These are phyloP conservation scores for Caenorhabditis sulstoni DNA, from an alignment of 2,888 invertebrate species.

Conservation along the genomic window DNA sequence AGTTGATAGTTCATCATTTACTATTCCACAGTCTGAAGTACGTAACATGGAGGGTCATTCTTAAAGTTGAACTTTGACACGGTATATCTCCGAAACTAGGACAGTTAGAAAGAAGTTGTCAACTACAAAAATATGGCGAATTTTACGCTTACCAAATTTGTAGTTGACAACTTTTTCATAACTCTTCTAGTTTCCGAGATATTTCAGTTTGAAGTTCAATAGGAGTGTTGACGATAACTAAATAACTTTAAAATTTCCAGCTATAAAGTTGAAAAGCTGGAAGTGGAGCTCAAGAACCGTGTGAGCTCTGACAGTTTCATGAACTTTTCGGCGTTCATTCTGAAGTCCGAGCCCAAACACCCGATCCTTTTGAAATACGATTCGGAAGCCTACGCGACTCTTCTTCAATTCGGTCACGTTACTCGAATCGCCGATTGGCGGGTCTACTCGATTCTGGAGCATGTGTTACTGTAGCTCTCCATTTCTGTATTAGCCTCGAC, in stretches of 20 bases:
- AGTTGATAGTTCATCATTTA: conserved; percentile 49
- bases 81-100: no score
- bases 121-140: no score
- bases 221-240: no score
- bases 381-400: conserved; percentile 37
- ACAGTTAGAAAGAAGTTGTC: no score
- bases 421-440: conserved; percentile 41
- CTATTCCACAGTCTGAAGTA: conserved; percentile 42
- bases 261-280: conserved; percentile 39
- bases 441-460: conserved; percentile 43
- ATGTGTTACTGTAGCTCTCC: conserved; percentile 33
- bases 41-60: no score
- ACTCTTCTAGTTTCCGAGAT: no score
- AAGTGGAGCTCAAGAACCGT: conserved; percentile 14
- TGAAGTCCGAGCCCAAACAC: conserved; percentile 25
- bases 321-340: conserved; percentile 43
- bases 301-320: conserved; percentile 38
- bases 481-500: not conserved
- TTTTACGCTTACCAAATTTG: no score
- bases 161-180: no score
- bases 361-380: conserved; percentile 50
- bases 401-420: conserved; percentile 48
- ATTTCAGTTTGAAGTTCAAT: no score
- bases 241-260: conserved; percentile 31
- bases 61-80: no score